Conservation (phyloP, 2,113 vertebrate genomes). For the Callospermophilus lateralis region DNA sequence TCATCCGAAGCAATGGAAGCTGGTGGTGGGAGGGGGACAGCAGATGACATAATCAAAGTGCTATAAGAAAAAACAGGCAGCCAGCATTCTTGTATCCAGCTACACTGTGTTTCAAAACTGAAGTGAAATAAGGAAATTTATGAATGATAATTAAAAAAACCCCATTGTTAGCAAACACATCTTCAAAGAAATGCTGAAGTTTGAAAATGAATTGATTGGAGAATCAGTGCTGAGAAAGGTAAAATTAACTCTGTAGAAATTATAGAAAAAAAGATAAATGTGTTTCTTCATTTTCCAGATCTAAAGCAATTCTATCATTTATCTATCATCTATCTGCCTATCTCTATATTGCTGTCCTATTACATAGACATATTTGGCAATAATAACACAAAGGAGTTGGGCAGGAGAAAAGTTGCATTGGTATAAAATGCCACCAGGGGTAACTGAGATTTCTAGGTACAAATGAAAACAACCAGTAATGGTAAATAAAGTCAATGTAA, state of each 20-base stretch:
- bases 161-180: neutral
- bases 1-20: neutral
- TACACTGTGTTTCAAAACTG: neutral
- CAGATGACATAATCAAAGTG: neutral
- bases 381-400: neutral
- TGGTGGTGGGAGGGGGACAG: neutral
- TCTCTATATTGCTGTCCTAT: neutral
- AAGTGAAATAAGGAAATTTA: neutral
- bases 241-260: neutral
- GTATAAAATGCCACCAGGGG: neutral
- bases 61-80: neutral
- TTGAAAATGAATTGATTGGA: neutral
- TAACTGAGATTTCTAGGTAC: neutral
- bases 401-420: neutral
- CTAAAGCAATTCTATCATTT: neutral
- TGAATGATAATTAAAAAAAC: neutral
- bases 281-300: neutral
- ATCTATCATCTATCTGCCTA: neutral
- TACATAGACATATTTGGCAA: neutral
- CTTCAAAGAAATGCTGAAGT: neutral
- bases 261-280: neutral
- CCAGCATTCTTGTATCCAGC: neutral
- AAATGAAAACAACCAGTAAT: neutral
- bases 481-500: neutral
- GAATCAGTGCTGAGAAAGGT: neutral